A percentile compares a stretch with the other conserved stretches of the same genome.
Conservation (phyloP, 53 echinoderm and acorn worm genomes). For the Temnopleurus reevesii region DNA sequence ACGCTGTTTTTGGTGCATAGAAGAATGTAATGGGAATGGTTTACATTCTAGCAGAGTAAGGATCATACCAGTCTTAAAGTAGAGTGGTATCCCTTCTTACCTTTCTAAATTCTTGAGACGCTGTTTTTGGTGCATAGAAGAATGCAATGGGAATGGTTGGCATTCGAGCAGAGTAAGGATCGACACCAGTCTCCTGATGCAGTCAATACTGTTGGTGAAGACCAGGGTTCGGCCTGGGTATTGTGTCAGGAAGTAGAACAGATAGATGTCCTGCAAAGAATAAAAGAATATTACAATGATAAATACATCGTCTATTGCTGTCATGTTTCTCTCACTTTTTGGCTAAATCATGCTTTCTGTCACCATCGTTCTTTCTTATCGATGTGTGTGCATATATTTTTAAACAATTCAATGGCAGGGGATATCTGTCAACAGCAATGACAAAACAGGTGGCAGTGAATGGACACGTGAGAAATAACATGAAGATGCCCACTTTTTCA, state of each 20-base stretch:
- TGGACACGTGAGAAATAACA: too few species aligned
- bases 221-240: constrained; percentile 95
- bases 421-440: too few species aligned
- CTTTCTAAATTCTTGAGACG: constrained; percentile 91
- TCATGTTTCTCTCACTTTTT: too few species aligned
- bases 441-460: too few species aligned
- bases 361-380: too few species aligned
- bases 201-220: constrained; percentile 95
- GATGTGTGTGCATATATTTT: too few species aligned
- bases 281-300: not conserved
- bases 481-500: too few species aligned
- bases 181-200: constrained; percentile 78
- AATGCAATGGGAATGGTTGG: constrained; percentile 73
- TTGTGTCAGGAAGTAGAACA: constrained; percentile 92
- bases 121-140: constrained; percentile 91
- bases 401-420: too few species aligned
- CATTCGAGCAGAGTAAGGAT: constrained; percentile 82
- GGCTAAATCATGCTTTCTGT: too few species aligned
- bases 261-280: constrained; percentile 79
- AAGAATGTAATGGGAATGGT: constrained; percentile 79
- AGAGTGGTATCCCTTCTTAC: constrained; percentile 52
- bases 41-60: constrained; percentile 75
- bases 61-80: too few species aligned
- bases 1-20: constrained; percentile 90
- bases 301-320: too few species aligned